Evolutionary conservation across 2,113 vertebrate genomes (phyloP).

Genomic region (Myrmecobius fasciatus): DNA sequence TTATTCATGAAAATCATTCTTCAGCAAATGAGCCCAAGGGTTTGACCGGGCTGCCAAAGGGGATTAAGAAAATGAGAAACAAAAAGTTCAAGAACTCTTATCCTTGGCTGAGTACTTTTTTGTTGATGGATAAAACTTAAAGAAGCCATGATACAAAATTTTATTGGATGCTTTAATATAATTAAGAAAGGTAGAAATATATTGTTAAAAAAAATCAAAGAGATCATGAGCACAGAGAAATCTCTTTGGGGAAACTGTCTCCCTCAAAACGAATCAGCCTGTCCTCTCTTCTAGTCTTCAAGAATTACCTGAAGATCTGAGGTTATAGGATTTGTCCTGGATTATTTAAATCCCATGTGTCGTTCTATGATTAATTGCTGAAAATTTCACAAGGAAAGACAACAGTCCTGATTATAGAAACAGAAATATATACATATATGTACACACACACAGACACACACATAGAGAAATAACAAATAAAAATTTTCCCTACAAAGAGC

Average conservation of each 20-base stretch:
- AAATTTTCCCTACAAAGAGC: constrained; percentile 16
- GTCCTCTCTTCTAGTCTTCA: not conserved
- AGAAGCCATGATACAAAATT: not conserved
- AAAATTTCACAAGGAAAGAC: not conserved
- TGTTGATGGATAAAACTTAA: not conserved
- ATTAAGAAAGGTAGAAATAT: not conserved
- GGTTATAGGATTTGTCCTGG: not conserved
- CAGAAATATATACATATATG: not conserved
- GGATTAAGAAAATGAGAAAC: too few relatives aligned
- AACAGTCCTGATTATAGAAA: constrained; percentile 25
- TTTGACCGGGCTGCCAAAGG: not conserved
- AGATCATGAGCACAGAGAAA: not conserved
- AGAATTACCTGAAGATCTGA: not conserved
- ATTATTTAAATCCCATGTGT: not conserved
- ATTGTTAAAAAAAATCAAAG: not conserved
- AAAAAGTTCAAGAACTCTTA: not conserved
- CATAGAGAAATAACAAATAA: not conserved
- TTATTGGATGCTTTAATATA: not conserved
- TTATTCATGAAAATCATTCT: not conserved
- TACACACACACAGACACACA: not conserved
- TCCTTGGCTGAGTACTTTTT: not conserved
- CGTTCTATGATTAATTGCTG: not conserved
- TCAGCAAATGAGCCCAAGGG: not conserved
- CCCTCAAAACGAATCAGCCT: not conserved
- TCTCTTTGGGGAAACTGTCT: not conserved